phyloP scores from a whole-genome alignment of 2,797 vertebrate species.

The Gymnothorax javanicus region DNA sequence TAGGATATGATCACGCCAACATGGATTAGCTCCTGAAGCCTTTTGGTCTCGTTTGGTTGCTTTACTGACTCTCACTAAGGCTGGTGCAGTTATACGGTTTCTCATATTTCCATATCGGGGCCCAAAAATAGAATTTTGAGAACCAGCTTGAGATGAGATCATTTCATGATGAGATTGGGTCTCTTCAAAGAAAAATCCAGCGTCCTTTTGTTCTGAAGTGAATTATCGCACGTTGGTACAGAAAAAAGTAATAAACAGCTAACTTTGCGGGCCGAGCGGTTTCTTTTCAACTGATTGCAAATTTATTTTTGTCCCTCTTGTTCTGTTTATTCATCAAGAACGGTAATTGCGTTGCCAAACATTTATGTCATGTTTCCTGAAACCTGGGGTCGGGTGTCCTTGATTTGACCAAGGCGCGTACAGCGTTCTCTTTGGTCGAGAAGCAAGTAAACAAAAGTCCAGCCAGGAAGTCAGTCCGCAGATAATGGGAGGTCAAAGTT shows the following conservation, averaged over 20 bases:
- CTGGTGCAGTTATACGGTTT: background rate
- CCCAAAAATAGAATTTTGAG: conserved; percentile 62
- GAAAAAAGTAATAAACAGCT: conserved; percentile 36
- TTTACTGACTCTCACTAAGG: background rate
- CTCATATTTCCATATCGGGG: conserved; percentile 51
- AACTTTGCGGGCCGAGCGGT: conserved; percentile 38
- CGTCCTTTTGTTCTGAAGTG: conserved; percentile 50
- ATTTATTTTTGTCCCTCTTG: conserved; percentile 40
- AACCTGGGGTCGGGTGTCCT: background rate
- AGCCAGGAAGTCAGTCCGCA: conserved; percentile 42
- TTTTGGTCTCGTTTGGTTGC: background rate
- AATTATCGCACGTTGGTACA: conserved; percentile 49
- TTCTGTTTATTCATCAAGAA: background rate
- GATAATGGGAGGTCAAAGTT: conserved; percentile 49
- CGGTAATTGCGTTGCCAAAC: background rate
- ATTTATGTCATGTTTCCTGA: conserved; percentile 5
- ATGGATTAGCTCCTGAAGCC: background rate
- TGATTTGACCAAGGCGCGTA: background rate
- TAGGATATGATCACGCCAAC: background rate
- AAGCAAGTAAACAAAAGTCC: conserved; percentile 35
- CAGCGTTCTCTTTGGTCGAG: background rate
- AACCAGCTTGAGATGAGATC: conserved; percentile 39
- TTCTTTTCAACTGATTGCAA: conserved; percentile 61
- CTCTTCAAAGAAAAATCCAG: conserved; percentile 42
- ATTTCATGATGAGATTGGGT: conserved; percentile 44